Conservation (phyloP, 2,113 vertebrate genomes). For the Puma concolor region DNA sequence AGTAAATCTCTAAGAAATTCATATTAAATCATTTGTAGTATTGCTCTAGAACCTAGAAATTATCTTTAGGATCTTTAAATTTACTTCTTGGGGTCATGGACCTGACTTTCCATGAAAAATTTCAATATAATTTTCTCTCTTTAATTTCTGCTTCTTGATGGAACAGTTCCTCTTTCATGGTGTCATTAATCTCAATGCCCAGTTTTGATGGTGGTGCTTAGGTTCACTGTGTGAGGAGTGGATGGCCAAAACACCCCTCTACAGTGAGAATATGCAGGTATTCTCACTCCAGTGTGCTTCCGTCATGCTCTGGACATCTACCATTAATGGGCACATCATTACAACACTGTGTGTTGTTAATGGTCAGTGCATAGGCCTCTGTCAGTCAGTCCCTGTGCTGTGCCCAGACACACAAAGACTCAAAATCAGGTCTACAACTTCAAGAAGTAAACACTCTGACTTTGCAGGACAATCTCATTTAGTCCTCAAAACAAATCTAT, state of each 20-base stretch:
- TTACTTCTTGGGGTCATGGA: not conserved
- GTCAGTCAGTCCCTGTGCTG: not conserved
- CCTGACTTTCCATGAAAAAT: not conserved
- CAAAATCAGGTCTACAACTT: not conserved
- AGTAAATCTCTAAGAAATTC: not conserved
- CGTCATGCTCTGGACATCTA: too few species aligned
- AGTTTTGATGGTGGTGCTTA: not conserved
- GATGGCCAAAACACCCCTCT: not conserved
- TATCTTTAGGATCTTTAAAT: slow-evolving; percentile 19
- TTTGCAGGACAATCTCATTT: not conserved
- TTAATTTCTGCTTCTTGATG: not conserved
- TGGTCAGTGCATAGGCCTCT: rapidly evolving
- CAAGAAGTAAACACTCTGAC: not conserved
- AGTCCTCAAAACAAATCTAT: not conserved
- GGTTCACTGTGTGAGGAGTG: not conserved
- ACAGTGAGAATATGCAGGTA: rapidly evolving
- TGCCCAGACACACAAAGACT: not conserved
- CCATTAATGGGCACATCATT: rapidly evolving
- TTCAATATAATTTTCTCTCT: not conserved
- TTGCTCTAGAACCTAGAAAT: not conserved
- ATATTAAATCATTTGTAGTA: not conserved
- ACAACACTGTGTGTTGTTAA: not conserved
- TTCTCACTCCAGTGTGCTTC: not conserved
- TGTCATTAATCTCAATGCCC: not conserved
- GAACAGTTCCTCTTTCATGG: not conserved